Percentiles rank a stretch among this genome's conserved stretches.
Conservation (phyloP, 2,113 vertebrate genomes). For the Gopherus evgoodei region DNA sequence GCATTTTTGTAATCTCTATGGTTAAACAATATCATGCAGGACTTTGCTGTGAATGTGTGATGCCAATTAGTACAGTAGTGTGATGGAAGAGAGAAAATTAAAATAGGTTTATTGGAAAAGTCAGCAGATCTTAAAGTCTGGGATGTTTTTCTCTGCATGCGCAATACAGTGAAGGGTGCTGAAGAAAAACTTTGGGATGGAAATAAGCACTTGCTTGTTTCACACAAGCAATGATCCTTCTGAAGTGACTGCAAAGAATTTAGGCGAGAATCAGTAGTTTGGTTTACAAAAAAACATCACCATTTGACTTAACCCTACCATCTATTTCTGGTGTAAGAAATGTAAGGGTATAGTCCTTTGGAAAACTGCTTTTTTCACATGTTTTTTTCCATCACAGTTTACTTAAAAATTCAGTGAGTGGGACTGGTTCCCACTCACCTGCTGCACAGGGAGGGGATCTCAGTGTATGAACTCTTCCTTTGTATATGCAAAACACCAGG, state of each 20-base stretch:
- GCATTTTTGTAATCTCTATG: constrained; percentile 68
- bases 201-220: not conserved
- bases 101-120: constrained; percentile 34
- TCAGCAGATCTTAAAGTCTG: not conserved
- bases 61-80: constrained; percentile 45
- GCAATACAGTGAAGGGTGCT: not conserved
- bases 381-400: not conserved
- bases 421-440: not conserved
- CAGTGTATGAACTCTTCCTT: not conserved
- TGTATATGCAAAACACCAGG: not conserved
- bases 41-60: constrained; percentile 53
- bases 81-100: constrained; percentile 45
- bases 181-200: constrained; percentile 3
- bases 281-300: not conserved
- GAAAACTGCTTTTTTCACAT: not conserved
- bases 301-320: constrained; percentile 15
- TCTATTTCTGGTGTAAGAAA: not conserved
- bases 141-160: not conserved
- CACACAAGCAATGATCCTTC: not conserved
- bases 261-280: constrained; percentile 12
- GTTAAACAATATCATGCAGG: constrained; percentile 62
- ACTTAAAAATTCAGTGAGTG: not conserved
- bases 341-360: not conserved
- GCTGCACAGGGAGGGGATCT: not conserved
- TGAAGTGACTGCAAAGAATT: constrained; percentile 4